Conservation (phyloP, 2,797 vertebrate genomes). For the Meda fulgida region DNA sequence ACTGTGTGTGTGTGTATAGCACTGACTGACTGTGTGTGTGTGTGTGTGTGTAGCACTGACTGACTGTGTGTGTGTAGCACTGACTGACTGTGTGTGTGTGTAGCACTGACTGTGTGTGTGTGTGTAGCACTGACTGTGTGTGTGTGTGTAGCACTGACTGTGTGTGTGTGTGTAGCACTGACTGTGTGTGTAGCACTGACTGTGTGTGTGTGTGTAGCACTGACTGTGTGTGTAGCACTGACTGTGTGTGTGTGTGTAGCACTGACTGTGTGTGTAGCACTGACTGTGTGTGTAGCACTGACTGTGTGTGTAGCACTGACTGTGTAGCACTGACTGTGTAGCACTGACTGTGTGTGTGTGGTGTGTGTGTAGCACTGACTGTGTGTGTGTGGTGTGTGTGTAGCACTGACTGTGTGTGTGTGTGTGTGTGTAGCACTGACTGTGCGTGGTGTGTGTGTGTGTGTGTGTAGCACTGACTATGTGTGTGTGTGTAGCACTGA, state of each 20-base stretch:
- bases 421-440: neutral
- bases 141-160: constrained; percentile 80
- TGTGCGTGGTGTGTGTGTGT: neutral
- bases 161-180: constrained; percentile 89
- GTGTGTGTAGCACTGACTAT: too few species aligned
- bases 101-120: too few species aligned
- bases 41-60: constrained; percentile 81
- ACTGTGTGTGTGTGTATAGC: constrained; percentile 84
- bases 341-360: neutral
- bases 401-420: neutral
- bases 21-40: constrained; percentile 84
- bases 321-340: too few species aligned
- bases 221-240: constrained; percentile 83
- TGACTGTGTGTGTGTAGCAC: neutral
- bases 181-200: too few species aligned
- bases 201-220: constrained; percentile 82
- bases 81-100: neutral
- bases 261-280: neutral
- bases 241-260: neutral
- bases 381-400: constrained; percentile 94
- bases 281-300: too few species aligned
- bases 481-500: constrained; percentile 69
- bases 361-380: constrained; percentile 86
- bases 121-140: too few species aligned
- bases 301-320: constrained; percentile 74